A percentile compares a stretch with the other conserved stretches of the same genome.
Evolutionary conservation across 2,113 vertebrate genomes (phyloP).

Genomic region (Xiphophorus couchianus): DNA sequence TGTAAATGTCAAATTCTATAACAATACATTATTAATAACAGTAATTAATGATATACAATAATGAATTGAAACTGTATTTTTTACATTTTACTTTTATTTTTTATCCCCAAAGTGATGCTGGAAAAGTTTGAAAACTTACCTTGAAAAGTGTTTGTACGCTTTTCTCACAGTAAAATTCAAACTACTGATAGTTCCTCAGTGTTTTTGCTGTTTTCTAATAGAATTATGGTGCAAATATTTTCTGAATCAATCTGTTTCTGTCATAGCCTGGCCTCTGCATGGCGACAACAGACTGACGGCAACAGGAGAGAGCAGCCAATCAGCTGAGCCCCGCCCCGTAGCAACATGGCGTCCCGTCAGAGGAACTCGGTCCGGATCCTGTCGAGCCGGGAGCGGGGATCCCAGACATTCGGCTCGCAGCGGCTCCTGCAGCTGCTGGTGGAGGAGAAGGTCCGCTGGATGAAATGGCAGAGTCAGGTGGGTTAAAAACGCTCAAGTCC

Average conservation of each 20-base stretch:
- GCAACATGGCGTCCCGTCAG: constrained; percentile 90
- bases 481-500: neutral
- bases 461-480: constrained; percentile 99
- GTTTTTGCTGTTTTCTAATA: neutral
- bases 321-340: constrained; percentile 33
- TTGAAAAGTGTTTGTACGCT: no score
- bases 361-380: constrained; percentile 97
- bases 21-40: no score
- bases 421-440: constrained; percentile 95
- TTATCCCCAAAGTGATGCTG: no score
- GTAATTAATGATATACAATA: no score
- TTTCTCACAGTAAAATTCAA: no score
- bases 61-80: no score
- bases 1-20: no score
- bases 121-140: no score
- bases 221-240: neutral
- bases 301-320: constrained; percentile 64
- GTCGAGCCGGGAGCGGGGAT: constrained; percentile 90
- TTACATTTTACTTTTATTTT: no score
- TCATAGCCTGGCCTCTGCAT: constrained; percentile 54
- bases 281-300: constrained; percentile 49
- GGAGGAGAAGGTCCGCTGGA: constrained; percentile 97
- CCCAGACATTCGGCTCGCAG: constrained; percentile 88
- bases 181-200: no score
- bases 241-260: neutral